phyloP scores from a whole-genome alignment of 2,797 vertebrate species.

The Ammospiza maritima region DNA sequence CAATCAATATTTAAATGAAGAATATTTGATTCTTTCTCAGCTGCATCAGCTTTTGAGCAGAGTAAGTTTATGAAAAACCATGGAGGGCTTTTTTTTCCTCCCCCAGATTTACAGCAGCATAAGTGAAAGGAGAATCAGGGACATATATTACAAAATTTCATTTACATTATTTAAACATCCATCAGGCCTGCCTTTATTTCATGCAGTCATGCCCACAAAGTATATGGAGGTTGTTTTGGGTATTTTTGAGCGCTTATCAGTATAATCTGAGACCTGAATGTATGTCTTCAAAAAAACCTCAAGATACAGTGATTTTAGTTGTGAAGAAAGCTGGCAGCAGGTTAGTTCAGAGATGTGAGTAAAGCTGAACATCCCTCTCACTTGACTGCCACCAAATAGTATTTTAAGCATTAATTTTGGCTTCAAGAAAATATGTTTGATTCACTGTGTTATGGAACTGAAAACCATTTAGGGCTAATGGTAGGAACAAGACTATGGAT shows the following conservation, averaged over 20 bases:
- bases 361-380: background rate
- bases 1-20: conserved; percentile 44
- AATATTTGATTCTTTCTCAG: conserved; percentile 12
- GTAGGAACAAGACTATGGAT: background rate
- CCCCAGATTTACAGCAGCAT: conserved; percentile 16
- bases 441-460: background rate
- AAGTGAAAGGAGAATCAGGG: conserved; percentile 33
- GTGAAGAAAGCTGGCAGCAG: background rate
- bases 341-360: background rate
- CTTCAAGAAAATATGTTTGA: background rate
- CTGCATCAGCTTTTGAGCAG: background rate
- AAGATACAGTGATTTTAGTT: background rate
- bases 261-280: background rate
- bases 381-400: background rate
- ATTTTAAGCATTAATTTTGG: background rate
- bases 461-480: background rate
- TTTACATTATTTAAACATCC: conserved; percentile 46
- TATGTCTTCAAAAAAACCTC: background rate
- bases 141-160: conserved; percentile 23
- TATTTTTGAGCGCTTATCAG: background rate
- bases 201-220: background rate
- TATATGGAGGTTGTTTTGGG: background rate
- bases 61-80: conserved; percentile 34
- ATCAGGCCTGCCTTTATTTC: conserved; percentile 44
- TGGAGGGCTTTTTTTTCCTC: fast-evolving